Base-by-base conservation (phyloP, 2,113 vertebrate genomes). In the Apodemus speciosus region DNA sequence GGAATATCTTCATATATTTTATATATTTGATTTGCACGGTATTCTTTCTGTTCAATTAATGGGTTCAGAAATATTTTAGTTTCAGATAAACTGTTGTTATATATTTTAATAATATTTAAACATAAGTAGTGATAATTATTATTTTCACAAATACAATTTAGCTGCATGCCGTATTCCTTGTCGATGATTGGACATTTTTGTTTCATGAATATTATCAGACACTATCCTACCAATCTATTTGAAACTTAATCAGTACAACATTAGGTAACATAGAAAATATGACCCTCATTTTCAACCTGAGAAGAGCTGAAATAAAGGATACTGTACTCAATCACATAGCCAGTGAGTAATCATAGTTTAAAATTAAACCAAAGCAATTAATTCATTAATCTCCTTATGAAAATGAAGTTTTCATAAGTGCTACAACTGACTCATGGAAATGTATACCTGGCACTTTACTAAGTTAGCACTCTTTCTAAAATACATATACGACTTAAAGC, bases 321-420 rank as follows among this genome's bases (percentile, higher is more conserved):
- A 66, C 6, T n/a, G 69, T 85, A 43, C 32, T 9, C 2, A 20
- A 8, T 46, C 21, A 91, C 20, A 73, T 32, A 69, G 9, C 3
- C 40, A 89, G 15, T 14, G 73, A 79, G 6, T 58, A 66, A 20
- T 85, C 7, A 10, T 15, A 92, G 14, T 79, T 3, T 75, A 30
- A 51, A 9, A 95, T 35, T 86, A 95, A 81, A 80, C 9, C 11
- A 49, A 80, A 25, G 46, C 25, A 94, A 87, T 91, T n/a, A 69
- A 6, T 93, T 90, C 7, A 35, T 9, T 30, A 20, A 83, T 79
- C 68, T 71, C 15, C 89, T 11, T 0, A 23, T 81, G 58, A 38
- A 90, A 90, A 73, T 84, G 49, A 89, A 66, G 9, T 58, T 84
- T 18, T 53, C 10, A 23, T 91, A 89, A 66, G 13, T 80, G 15